phyloP scores from a whole-genome alignment of 2,888 invertebrate genomes.

The Drosophila neoperkinsi region DNA sequence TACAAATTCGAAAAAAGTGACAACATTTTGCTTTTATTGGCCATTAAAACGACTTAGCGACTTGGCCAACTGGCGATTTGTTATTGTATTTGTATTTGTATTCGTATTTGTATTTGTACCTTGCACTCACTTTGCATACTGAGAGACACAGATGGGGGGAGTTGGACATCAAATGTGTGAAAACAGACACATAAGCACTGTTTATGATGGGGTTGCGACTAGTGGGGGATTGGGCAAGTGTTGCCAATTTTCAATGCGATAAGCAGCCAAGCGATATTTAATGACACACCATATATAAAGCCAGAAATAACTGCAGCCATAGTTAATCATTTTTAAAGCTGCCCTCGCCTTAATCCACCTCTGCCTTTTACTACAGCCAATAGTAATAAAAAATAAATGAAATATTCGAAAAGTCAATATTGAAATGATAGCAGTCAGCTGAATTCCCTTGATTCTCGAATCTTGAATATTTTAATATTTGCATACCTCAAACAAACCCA shows the following conservation, averaged over 20 bases:
- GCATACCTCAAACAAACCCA: neutral
- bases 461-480: neutral
- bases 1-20: conserved; percentile 83
- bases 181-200: conserved; percentile 25
- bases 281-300: neutral
- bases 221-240: conserved; percentile 1
- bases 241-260: conserved; percentile 31
- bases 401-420: neutral
- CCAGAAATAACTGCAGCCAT: neutral
- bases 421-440: no score
- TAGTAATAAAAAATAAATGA: neutral
- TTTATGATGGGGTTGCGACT: conserved; percentile 12
- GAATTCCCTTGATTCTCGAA: no score
- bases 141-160: conserved; percentile 11
- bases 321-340: neutral
- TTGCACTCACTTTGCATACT: conserved; percentile 72
- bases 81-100: conserved; percentile 1
- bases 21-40: conserved; percentile 85
- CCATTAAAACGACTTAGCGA: conserved; percentile 85
- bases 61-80: conserved; percentile 65
- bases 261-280: conserved; percentile 16
- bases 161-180: conserved; percentile 15
- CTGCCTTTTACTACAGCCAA: neutral
- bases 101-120: conserved; percentile 61
- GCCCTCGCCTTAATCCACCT: neutral